Evolutionary conservation across 2,113 vertebrate genomes (phyloP).

Genomic region (Microcebus jonahi): DNA sequence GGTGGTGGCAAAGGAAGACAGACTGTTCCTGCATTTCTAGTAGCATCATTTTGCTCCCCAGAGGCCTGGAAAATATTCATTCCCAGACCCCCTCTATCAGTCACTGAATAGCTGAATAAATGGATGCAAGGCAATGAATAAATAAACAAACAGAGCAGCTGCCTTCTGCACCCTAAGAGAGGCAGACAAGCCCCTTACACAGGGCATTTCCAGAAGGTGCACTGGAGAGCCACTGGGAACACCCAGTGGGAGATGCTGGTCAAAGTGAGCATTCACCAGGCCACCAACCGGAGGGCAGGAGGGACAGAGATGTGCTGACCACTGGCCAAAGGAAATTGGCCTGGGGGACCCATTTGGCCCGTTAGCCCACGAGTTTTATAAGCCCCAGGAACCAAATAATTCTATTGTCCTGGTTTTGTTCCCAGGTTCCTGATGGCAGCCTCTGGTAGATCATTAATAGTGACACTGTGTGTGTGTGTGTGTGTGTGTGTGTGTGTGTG

Average conservation of each 20-base stretch:
- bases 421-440: not conserved
- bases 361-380: constrained; percentile 4
- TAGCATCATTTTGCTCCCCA: constrained; percentile 82
- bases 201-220: not conserved
- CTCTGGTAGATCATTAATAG: not conserved
- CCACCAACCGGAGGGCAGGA: not conserved
- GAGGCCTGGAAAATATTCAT: constrained; percentile 84
- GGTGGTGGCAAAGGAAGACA: constrained; percentile 73
- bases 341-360: not conserved
- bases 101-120: constrained; percentile 83
- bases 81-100: constrained; percentile 82
- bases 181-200: not conserved
- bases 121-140: constrained; percentile 81
- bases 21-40: constrained; percentile 81
- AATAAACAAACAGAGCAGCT: constrained; percentile 74
- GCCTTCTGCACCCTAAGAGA: constrained; percentile 65
- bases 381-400: constrained; percentile 43
- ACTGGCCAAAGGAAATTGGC: not conserved
- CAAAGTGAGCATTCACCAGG: not conserved
- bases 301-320: not conserved
- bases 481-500: not conserved
- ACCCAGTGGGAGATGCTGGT: not conserved
- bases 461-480: not conserved
- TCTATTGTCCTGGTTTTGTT: constrained; percentile 43
- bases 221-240: not conserved